Evolutionary conservation across 2,113 vertebrate genomes (phyloP), one percentile per base, ranked within the genome.

Genomic region (Dasypus novemcinctus): DNA sequence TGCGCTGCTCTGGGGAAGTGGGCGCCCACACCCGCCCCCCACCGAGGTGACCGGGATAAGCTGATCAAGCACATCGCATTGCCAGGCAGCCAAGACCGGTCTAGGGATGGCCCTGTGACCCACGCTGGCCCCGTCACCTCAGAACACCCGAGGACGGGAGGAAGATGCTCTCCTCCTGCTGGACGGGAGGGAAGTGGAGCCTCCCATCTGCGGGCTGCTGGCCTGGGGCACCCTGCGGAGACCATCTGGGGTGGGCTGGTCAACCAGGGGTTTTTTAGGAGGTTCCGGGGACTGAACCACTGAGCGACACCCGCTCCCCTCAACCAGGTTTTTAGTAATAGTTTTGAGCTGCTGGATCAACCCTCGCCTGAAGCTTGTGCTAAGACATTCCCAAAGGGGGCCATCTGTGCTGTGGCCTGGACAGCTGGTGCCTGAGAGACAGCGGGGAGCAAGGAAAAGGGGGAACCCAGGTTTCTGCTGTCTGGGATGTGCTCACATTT

Each of bases 171-270:
- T 25, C 13, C 36, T 59, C 7, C 36, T 18, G 6, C 7, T 25
- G 12, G 12, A 21, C 4, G 43, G 31, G 64, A 17, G 33, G 31
- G 31, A 14, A 33, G 13, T 15, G 64, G 13, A 33, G 64, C 31
- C 31, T 66, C 5, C 31, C 18, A 33, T 7, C 52, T 20, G 36
- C 4, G 7, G 36, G n/a, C 54, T 10, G 9, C 38, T 41, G 0
- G 4, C 2, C 10, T 0, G 3, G 76, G 31, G 38, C 27, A 7
- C 23, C 7, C 7, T 0, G 9, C 14, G 11, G 18, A 12, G 1
- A 12, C 69, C 23, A 4, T 49, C 86, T 12, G 69, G 43, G 21
- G 29, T 18, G 29, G 25, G 4, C 69, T 29, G 2, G 57, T 11
- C 31, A 59, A 46, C 18, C 25, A 4, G 4, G 10, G 25, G 11